Conservation (phyloP, 2,113 vertebrate genomes). For the Oryzias curvinotus region DNA sequence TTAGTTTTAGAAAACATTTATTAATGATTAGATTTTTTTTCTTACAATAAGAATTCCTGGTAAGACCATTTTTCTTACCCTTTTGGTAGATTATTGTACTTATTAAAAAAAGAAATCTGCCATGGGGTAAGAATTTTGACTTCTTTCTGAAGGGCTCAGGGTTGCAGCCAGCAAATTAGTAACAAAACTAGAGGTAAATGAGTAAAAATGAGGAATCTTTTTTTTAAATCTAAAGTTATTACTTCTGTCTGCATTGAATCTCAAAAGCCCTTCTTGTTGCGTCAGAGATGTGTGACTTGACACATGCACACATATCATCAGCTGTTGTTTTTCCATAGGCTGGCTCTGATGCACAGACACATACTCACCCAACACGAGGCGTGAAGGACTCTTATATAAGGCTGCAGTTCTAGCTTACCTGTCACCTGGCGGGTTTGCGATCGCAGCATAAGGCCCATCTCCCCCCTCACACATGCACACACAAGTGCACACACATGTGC, state of each 20-base stretch:
- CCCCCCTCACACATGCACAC: constrained; percentile 5
- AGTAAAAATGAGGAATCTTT: background rate
- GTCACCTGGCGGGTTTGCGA: constrained; percentile 13
- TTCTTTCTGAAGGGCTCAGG: no score
- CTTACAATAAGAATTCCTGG: no score
- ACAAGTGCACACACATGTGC: constrained; percentile 7
- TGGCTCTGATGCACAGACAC: background rate
- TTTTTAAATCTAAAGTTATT: constrained; percentile 30
- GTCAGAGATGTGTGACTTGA: background rate
- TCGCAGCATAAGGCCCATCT: constrained; percentile 13
- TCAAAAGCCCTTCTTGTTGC: constrained; percentile 12
- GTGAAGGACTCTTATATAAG: constrained; percentile 51
- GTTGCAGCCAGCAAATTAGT: no score
- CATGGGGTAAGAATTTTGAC: no score
- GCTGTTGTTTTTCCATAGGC: constrained; percentile 38
- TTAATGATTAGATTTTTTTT: no score
- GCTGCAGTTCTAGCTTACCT: constrained; percentile 18
- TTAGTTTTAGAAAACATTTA: no score
- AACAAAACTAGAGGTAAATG: no score
- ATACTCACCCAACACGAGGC: constrained; percentile 8
- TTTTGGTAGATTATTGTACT: no score
- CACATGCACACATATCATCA: constrained; percentile 19
- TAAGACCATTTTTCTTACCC: no score
- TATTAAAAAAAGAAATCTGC: no score
- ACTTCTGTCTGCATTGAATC: constrained; percentile 43